Percentiles rank a stretch among this genome's conserved stretches.
These are phyloP conservation scores for Proctacanthus coquilletti DNA, from an alignment of 1,140 invertebrate species.

Conservation along the genomic window DNA sequence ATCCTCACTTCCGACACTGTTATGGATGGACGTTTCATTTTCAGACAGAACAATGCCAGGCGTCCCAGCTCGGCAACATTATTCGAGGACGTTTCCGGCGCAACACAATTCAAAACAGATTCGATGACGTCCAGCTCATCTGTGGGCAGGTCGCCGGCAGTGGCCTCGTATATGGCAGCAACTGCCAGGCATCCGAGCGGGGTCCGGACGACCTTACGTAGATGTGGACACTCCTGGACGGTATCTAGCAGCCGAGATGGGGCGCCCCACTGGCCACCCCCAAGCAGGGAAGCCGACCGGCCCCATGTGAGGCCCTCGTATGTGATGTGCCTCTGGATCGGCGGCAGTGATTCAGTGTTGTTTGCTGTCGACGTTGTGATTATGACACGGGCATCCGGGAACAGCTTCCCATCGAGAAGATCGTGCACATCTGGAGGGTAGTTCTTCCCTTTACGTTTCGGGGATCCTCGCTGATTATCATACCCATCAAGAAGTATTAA, in stretches of 20 bases:
- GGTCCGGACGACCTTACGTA: conserved; percentile 26
- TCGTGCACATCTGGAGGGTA: conserved; percentile 33
- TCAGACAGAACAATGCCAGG: conserved; percentile 31
- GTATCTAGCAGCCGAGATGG: conserved; percentile 16
- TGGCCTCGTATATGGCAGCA: conserved; percentile 8
- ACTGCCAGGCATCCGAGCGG: conserved; percentile 35
- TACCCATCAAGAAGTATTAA: conserved; percentile 40
- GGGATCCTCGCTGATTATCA: conserved; percentile 26
- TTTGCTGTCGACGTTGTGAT: conserved; percentile 31
- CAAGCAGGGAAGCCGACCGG: conserved; percentile 34
- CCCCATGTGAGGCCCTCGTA: conserved; percentile 36
- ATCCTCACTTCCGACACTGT: conserved; percentile 33
- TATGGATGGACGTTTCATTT: conserved; percentile 32
- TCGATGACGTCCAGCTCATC: conserved; percentile 30
- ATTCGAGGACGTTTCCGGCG: conserved; percentile 3
- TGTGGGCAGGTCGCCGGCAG: conserved; percentile 17
- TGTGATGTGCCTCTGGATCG: conserved; percentile 32
- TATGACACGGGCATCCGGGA: conserved; percentile 37
- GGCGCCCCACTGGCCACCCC: conserved; percentile 26
- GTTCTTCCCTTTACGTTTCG: conserved; percentile 19
- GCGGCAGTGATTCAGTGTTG: conserved; percentile 21
- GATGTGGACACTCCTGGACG: conserved; percentile 16
- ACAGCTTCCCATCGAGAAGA: conserved; percentile 35
- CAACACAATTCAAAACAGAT: conserved; percentile 30
- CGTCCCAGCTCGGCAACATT: conserved; percentile 33